Evolutionary conservation across 2,797 vertebrate species (phyloP), one percentile per base, ranked within the genome.

Genomic region (Acipenser transmontanus): DNA sequence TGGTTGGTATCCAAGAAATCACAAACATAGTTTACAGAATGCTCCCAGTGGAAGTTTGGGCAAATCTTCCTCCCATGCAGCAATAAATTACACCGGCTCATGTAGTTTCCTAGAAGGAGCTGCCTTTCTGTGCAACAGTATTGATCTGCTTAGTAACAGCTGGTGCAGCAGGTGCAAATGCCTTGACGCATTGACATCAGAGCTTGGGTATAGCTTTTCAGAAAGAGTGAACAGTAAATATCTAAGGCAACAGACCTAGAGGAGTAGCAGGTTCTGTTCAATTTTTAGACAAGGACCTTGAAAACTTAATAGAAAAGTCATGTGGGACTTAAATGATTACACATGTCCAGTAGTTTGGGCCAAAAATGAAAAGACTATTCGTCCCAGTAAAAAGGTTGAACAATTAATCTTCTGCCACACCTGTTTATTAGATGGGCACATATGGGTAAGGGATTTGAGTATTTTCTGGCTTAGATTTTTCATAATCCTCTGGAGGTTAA

Each of bases 101-200:
- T 54, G 13, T 48, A 49, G 7, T 63, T 63, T 68, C 54, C 79
- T 81, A 70, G 70, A 73, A 77, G 79, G 78, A 4, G 75, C 77
- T 69, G 74, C 74, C 73, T 76, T 84, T 73, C 78, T 70, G 76
- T 70, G 71, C 70, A 68, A 50, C 17, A 69, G 54, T 63, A 34
- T 49, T 63, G 2, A 71, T 87, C 75, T 74, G 82, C 82, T 84
- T 84, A 76, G 86, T 80, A 88, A 88, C 82, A 78, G 76, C 70
- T 79, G 78, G 70, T 74, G 70, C 78, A 69, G 78, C 76, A 79
- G 76, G 69, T 73, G 77, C 73, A 80, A 73, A 70, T 72, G 74
- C 69, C n/a, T 59, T 49, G 66, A 12, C 70, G 63, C 66, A 71
- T 75, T 75, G 81, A 78, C 79, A 77, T 72, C 64, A 54, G 52